phyloP scores from a whole-genome alignment of 2,113 vertebrate species.

The Gambusia holbrooki region DNA sequence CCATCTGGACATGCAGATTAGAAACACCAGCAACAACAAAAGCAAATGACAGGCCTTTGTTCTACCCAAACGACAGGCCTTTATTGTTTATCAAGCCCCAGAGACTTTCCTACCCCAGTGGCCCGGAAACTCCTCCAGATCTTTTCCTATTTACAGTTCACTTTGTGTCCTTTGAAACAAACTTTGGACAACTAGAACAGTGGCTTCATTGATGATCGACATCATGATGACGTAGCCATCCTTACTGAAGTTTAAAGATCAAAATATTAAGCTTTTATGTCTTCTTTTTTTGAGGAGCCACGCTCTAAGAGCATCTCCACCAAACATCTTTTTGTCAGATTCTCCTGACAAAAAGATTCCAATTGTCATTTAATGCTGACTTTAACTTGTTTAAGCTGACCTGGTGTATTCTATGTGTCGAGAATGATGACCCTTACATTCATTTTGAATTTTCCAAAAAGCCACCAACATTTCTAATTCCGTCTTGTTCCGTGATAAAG shows the following conservation, averaged over 20 bases:
- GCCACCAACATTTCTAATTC: not conserved
- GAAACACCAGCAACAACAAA: constrained; percentile 58
- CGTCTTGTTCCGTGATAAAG: not conserved
- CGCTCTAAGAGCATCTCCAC: not conserved
- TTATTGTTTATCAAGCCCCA: constrained; percentile 67
- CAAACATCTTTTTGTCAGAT: no score
- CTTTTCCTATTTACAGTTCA: constrained; percentile 18
- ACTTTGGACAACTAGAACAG: constrained; percentile 9
- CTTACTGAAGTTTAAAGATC: not conserved
- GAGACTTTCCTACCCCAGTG: constrained; percentile 37
- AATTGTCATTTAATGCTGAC: not conserved
- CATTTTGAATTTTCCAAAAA: not conserved
- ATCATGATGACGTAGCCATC: constrained; percentile 1
- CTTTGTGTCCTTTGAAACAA: constrained; percentile 41
- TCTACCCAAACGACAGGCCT: constrained; percentile 59
- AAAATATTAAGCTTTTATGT: not conserved
- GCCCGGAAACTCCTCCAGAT: constrained; percentile 33
- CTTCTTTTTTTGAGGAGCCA: not conserved
- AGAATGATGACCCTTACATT: no score
- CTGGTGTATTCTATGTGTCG: no score
- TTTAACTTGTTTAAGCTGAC: not conserved
- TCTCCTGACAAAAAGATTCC: no score
- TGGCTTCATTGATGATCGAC: not conserved
- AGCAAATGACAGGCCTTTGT: constrained; percentile 71
- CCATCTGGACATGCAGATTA: constrained; percentile 75